These are phyloP conservation scores for Melinopterus prodromus DNA, from an alignment of 2,888 invertebrate genomes.

Conservation along the genomic window DNA sequence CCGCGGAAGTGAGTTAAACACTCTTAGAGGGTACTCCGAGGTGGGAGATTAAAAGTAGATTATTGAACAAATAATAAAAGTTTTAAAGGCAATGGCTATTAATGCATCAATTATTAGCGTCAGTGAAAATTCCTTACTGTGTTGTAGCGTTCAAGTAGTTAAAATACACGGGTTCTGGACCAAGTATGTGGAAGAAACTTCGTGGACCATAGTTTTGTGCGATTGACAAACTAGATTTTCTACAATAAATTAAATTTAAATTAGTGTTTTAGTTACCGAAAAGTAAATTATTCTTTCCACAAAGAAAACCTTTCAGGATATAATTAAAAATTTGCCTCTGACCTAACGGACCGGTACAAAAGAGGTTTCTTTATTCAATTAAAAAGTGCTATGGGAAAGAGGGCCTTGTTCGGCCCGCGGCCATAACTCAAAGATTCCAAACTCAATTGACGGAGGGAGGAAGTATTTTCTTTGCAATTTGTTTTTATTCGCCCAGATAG, in stretches of 20 bases:
- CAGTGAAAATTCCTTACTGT: background rate
- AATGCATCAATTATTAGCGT: background rate
- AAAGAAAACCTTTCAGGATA: background rate
- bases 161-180: no score
- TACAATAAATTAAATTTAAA: no score
- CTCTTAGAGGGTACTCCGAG: constrained; percentile 4
- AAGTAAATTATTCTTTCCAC: background rate
- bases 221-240: no score
- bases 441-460: constrained; percentile 20
- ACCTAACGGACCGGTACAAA: background rate
- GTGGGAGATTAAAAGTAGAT: background rate
- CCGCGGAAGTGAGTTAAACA: background rate
- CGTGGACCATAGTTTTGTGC: no score
- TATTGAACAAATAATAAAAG: background rate
- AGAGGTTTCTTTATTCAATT: background rate
- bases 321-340: background rate
- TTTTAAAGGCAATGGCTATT: background rate
- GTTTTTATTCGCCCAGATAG: constrained; percentile 24
- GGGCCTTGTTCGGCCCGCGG: constrained; percentile 6
- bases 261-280: background rate
- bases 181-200: no score
- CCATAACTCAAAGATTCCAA: constrained; percentile 29
- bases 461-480: constrained; percentile 29
- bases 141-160: background rate
- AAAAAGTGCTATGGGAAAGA: background rate